Percentiles rank a stretch among this genome's conserved stretches.
These are phyloP conservation scores for Prinia subflava DNA, from an alignment of 2,113 vertebrate species.

Conservation along the genomic window DNA sequence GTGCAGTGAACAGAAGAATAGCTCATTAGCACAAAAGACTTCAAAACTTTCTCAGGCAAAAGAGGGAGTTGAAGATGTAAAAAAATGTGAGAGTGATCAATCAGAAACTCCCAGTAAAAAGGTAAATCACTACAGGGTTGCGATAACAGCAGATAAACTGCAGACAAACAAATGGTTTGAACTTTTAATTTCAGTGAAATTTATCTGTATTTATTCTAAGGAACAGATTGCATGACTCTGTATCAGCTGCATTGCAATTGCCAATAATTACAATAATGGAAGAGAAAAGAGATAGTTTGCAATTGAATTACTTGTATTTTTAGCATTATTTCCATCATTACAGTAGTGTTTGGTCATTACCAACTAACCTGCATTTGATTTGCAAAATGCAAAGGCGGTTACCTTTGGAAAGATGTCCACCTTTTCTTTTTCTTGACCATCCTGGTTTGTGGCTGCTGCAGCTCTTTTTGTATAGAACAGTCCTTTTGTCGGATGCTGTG, in stretches of 20 bases:
- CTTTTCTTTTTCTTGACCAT: background rate
- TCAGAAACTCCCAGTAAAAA: slow-evolving; percentile 22
- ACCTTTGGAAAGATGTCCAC: background rate
- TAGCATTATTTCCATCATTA: background rate
- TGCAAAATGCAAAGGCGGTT: background rate
- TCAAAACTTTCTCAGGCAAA: background rate
- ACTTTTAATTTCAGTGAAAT: background rate
- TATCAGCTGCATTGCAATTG: background rate
- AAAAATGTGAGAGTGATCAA: background rate
- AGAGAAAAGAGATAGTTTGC: background rate
- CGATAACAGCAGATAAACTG: background rate
- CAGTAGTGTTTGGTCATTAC: background rate
- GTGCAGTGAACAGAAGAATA: background rate
- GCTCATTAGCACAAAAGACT: background rate
- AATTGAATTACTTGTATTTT: background rate
- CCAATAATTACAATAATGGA: background rate
- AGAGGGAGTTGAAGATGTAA: background rate
- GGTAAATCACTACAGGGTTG: slow-evolving; percentile 30
- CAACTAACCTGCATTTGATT: background rate
- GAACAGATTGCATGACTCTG: background rate
- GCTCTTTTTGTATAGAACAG: background rate
- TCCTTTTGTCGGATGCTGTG: background rate
- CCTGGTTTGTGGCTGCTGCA: background rate
- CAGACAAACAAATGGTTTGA: background rate
- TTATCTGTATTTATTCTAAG: background rate